phyloP scores from a whole-genome alignment of 2,113 vertebrate species.

The Monopterus albus region DNA sequence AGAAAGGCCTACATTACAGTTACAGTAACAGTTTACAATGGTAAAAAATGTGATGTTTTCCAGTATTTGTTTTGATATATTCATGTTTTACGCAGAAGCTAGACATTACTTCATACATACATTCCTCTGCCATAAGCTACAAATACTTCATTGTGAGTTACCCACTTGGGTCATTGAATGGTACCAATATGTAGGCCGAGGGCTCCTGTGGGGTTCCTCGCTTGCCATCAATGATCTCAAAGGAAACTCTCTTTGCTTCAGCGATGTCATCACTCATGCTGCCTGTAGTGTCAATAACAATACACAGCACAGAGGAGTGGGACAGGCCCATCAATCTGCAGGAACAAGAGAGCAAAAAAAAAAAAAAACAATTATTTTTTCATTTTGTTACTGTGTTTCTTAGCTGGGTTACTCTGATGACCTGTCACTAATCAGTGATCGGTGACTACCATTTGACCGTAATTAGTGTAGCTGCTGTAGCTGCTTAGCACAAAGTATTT shows the following conservation, averaged over 20 bases:
- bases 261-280: slow-evolving; percentile 74
- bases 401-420: background rate
- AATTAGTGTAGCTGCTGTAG: too few species aligned
- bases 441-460: too few species aligned
- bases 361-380: background rate
- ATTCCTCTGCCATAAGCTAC: background rate
- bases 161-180: slow-evolving; percentile 78
- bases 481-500: too few species aligned
- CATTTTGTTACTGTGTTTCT: background rate
- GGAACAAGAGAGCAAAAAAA: background rate
- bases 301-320: slow-evolving; percentile 65
- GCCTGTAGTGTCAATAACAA: slow-evolving; percentile 79
- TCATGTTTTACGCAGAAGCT: too few species aligned
- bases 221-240: slow-evolving; percentile 69
- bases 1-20: background rate
- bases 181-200: slow-evolving; percentile 74
- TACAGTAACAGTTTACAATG: background rate
- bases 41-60: too few species aligned
- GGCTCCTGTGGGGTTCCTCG: slow-evolving; percentile 65
- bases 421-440: background rate
- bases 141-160: background rate
- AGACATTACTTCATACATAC: too few species aligned
- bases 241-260: slow-evolving; percentile 55
- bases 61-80: too few species aligned
- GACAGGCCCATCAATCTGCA: slow-evolving; percentile 73